phyloP scores from a whole-genome alignment of 2,888 invertebrate species.

The Scaptomyza flava region DNA sequence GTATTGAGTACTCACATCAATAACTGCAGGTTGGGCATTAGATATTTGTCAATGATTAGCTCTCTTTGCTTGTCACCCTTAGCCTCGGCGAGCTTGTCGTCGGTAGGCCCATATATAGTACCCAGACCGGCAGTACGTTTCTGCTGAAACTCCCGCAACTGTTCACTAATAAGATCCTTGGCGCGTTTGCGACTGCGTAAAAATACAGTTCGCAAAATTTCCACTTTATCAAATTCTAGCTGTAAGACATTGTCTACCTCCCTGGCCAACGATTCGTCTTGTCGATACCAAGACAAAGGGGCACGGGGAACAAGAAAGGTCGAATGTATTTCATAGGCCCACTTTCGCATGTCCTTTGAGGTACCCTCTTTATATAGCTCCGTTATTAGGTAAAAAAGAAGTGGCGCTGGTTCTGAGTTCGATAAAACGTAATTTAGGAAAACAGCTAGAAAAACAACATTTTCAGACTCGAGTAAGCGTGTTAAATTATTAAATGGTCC shows the following conservation, averaged over 20 bases:
- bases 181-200: constrained; percentile 92
- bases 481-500: constrained; percentile 95
- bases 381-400: constrained; percentile 93
- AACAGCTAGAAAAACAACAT: constrained; percentile 93
- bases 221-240: constrained; percentile 95
- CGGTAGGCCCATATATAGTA: constrained; percentile 94
- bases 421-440: constrained; percentile 96
- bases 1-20: constrained; percentile 86
- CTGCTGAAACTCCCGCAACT: constrained; percentile 87
- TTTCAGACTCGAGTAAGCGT: constrained; percentile 91
- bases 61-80: constrained; percentile 92
- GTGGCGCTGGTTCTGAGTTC: constrained; percentile 91
- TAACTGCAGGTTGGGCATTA: constrained; percentile 90
- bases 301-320: constrained; percentile 96
- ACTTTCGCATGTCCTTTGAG: constrained; percentile 96
- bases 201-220: constrained; percentile 94
- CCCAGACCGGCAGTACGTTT: constrained; percentile 96
- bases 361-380: constrained; percentile 94
- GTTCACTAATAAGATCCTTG: constrained; percentile 83
- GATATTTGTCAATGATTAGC: constrained; percentile 89
- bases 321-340: constrained; percentile 99
- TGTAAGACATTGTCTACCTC: constrained; percentile 95
- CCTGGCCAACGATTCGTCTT: constrained; percentile 91
- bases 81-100: constrained; percentile 91
- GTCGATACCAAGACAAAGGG: constrained; percentile 83